Base-by-base conservation (phyloP, 2,797 vertebrate species). In the Urosaurus nigricauda region DNA sequence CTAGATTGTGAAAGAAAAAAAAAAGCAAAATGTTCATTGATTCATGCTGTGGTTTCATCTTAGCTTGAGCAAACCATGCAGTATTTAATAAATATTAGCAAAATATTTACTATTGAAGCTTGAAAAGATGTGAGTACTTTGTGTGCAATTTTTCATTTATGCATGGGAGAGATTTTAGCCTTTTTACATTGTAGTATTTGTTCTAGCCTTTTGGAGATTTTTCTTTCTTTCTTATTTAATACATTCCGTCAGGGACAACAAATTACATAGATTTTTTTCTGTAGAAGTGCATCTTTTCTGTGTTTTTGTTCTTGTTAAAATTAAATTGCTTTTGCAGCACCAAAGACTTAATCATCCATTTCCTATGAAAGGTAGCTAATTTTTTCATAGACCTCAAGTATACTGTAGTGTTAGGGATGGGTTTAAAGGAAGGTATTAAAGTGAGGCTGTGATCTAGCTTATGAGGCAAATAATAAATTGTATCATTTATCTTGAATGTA, bases 401-500 rank as follows among this genome's bases (percentile, higher is more conserved):
- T 98, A 97, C 97, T 98, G 97, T 98, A 98, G 98, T 98, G 93
- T 98, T 89, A 98, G 97, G 97, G 97, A 97, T 97, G 97, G 98
- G 97, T 96, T 98, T 98, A 97, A 97, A 95, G 94, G 96, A 97
- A 96, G 96, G 96, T 97, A 95, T 97, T 97, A 96, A 98, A 97
- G 97, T 95, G 97, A 98, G 98, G 98, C 98, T 97, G 98, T 98
- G 98, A 98, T 97, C 98, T 98, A 98, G 98, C 98, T 98, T 99
- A 98, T 97, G 98, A 86, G 98, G 98, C 98, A 98, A 99, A 98
- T 99, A 99, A 98, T 98, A 98, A 98, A 98, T 98, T 97, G 98
- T 98, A 98, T 99, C 98, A 98, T 99, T 98, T 99, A 98, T 99
- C 98, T 98, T 99, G 98, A 99, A 99, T 99, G 99, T 99, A 99